A percentile compares a stretch with the other conserved stretches of the same genome.
phyloP scores from a whole-genome alignment of 2,113 vertebrate species.

The Alouatta palliata region DNA sequence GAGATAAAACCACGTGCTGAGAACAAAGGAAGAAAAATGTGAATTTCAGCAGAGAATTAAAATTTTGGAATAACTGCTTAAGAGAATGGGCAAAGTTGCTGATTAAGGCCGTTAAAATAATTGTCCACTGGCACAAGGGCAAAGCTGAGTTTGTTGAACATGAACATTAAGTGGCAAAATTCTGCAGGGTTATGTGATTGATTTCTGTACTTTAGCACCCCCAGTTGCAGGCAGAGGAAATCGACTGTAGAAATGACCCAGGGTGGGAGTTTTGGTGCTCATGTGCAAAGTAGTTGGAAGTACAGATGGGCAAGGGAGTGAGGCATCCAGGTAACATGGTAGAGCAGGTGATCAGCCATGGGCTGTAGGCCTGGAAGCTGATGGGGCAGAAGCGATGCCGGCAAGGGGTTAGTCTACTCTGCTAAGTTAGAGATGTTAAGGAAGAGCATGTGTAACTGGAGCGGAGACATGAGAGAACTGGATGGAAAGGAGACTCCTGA shows the following conservation, averaged over 20 bases:
- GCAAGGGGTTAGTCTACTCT: neutral
- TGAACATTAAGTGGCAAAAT: neutral
- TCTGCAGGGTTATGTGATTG: neutral
- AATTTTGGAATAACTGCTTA: neutral
- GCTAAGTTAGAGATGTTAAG: neutral
- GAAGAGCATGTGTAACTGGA: neutral
- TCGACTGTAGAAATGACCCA: neutral
- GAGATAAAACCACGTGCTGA: neutral
- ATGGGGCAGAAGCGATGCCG: neutral
- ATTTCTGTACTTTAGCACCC: neutral
- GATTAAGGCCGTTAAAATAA: neutral
- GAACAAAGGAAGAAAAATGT: neutral
- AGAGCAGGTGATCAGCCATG: too few species aligned
- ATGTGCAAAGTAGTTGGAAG: neutral
- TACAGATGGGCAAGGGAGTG: neutral
- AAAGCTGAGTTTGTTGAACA: neutral
- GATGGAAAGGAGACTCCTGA: neutral
- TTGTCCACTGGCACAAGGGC: neutral
- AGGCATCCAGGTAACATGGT: neutral
- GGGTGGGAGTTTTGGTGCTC: neutral
- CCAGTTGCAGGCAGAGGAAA: neutral
- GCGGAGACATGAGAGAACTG: neutral
- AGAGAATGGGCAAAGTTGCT: neutral
- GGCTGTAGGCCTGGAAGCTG: neutral
- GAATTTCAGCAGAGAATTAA: neutral